Conservation (phyloP, 1,140 invertebrate species). For the Papilio polyxenes region DNA sequence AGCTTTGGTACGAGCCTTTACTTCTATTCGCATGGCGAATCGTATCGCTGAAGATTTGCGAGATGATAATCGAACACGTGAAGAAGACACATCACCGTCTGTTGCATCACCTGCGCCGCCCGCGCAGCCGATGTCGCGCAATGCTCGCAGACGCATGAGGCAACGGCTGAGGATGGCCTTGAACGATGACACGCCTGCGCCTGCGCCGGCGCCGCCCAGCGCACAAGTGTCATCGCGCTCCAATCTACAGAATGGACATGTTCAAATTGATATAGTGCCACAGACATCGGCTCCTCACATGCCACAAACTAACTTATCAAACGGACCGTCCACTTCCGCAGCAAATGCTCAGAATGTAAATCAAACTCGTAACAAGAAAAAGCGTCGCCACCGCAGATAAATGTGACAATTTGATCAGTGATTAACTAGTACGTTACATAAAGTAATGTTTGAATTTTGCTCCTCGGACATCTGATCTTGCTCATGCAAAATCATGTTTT, state of each 20-base stretch:
- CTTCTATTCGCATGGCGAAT: neutral
- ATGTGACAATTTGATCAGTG: slow-evolving; percentile 27
- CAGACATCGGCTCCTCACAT: neutral
- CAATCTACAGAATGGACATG: neutral
- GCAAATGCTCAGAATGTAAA: slow-evolving; percentile 48
- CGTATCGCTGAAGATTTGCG: neutral
- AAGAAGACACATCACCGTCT: neutral
- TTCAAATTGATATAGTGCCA: neutral
- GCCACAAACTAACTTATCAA: slow-evolving; percentile 39
- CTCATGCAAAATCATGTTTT: neutral
- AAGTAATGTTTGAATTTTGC: slow-evolving; percentile 14
- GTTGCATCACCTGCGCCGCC: neutral
- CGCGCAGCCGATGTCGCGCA: slow-evolving; percentile 53
- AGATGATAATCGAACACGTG: neutral
- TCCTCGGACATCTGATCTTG: neutral
- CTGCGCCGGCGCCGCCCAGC: slow-evolving; percentile 28
- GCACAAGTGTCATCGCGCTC: neutral
- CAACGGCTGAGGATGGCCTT: slow-evolving; percentile 59
- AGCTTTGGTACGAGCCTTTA: neutral
- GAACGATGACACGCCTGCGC: slow-evolving; percentile 43
- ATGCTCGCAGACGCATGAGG: slow-evolving; percentile 64
- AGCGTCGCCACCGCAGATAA: slow-evolving; percentile 67
- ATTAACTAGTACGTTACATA: slow-evolving; percentile 19
- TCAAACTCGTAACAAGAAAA: slow-evolving; percentile 53
- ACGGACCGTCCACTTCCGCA: slow-evolving; percentile 46